These are phyloP conservation scores for Conomelus anceps DNA, from an alignment of 2,888 invertebrate species.

Conservation along the genomic window DNA sequence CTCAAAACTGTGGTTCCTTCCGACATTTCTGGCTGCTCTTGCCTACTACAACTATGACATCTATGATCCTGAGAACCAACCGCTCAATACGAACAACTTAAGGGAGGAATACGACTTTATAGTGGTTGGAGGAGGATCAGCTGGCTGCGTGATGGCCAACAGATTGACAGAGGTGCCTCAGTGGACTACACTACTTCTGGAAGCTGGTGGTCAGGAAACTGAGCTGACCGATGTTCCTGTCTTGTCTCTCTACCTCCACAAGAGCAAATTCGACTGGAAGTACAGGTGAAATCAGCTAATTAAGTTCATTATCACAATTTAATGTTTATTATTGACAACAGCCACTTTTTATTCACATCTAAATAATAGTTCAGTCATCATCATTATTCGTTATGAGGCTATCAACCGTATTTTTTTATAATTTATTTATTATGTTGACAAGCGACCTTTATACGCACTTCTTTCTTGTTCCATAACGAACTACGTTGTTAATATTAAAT, in stretches of 20 bases:
- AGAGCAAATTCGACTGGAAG: constrained; percentile 86
- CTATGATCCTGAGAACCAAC: constrained; percentile 75
- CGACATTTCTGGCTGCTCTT: constrained; percentile 64
- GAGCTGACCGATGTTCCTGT: constrained; percentile 81
- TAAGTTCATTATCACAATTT: no score
- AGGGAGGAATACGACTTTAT: constrained; percentile 73
- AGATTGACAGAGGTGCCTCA: constrained; percentile 67
- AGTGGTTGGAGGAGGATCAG: constrained; percentile 75
- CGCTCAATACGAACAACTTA: constrained; percentile 56
- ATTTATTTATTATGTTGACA: no score
- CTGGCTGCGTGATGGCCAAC: constrained; percentile 76
- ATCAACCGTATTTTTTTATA: no score
- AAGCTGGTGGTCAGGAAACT: constrained; percentile 82
- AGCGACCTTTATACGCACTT: no score
- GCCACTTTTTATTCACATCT: no score
- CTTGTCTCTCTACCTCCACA: constrained; percentile 79
- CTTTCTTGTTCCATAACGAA: no score
- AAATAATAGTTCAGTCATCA: no score
- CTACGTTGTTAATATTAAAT: no score
- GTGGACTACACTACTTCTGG: constrained; percentile 73
- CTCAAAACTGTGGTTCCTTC: constrained; percentile 63
- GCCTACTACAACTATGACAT: constrained; percentile 80
- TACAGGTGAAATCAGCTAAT: constrained; percentile 47
- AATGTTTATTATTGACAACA: background rate
- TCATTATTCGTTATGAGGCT: no score